These are phyloP conservation scores for Capromys pilorides DNA, from an alignment of 2,797 vertebrate genomes.

Conservation along the genomic window DNA sequence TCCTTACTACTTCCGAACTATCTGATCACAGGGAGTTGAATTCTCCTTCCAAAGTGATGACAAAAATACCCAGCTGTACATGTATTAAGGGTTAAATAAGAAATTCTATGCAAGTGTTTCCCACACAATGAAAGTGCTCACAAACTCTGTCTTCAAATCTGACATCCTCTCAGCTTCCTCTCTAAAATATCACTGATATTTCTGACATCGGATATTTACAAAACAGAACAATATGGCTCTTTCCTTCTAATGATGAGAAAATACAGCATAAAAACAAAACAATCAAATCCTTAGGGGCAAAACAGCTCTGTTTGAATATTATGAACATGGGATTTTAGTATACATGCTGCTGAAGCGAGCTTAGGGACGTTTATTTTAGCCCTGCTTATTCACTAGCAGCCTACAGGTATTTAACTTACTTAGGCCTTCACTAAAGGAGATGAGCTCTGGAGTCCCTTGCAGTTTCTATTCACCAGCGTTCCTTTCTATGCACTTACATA, in stretches of 20 bases:
- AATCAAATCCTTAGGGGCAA: neutral
- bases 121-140: neutral
- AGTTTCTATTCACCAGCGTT: neutral
- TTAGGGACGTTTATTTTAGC: neutral
- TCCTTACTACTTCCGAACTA: neutral
- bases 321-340: neutral
- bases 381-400: neutral
- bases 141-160: neutral
- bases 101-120: slow-evolving; percentile 2
- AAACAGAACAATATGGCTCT: slow-evolving; percentile 17
- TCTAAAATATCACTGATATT: neutral
- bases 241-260: slow-evolving; percentile 12
- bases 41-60: neutral
- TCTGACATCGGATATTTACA: neutral
- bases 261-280: neutral
- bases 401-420: neutral
- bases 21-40: neutral
- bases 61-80: neutral
- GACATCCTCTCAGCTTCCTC: neutral
- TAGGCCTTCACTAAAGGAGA: neutral
- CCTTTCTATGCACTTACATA: neutral
- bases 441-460: neutral
- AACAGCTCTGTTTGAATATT: neutral
- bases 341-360: neutral
- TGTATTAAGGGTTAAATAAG: slow-evolving; percentile 38